phyloP scores from a whole-genome alignment of 2,797 vertebrate species.

The Dryobates pubescens region DNA sequence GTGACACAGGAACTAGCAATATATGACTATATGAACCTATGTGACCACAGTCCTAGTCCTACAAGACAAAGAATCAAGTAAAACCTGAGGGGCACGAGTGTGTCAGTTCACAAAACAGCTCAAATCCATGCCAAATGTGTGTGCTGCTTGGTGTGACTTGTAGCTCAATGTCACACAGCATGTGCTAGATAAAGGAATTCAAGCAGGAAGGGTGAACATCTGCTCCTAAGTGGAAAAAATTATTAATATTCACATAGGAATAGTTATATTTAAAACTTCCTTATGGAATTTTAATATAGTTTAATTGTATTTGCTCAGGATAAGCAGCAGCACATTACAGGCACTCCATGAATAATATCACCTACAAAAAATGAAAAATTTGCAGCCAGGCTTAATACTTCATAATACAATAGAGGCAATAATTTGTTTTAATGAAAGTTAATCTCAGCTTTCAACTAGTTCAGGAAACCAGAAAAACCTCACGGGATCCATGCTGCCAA shows the following conservation, averaged over 20 bases:
- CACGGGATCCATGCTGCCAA: not conserved
- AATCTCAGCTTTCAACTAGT: not conserved
- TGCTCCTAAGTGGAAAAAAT: conserved; percentile 44
- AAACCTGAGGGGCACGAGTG: not conserved
- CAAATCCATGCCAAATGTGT: not conserved
- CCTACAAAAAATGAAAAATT: conserved; percentile 53
- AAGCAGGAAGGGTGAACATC: conserved; percentile 56
- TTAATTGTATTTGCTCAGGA: conserved; percentile 68
- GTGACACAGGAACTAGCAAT: not conserved
- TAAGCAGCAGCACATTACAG: conserved; percentile 49
- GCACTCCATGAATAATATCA: conserved; percentile 65
- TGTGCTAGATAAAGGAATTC: conserved; percentile 27
- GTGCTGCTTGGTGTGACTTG: not conserved
- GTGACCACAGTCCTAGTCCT: not conserved
- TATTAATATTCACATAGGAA: conserved; percentile 63
- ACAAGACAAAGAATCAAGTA: not conserved
- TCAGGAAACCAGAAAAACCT: not conserved
- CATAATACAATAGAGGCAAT: conserved; percentile 10
- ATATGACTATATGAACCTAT: not conserved
- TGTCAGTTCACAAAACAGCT: conserved; percentile 9
- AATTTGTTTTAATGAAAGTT: conserved; percentile 14
- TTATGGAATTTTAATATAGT: conserved; percentile 60
- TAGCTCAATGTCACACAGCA: not conserved
- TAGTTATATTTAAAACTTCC: conserved; percentile 66
- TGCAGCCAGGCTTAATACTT: conserved; percentile 26